A percentile compares a stretch with the other conserved stretches of the same genome.
phyloP scores from a whole-genome alignment of 2,113 vertebrate species.

The Eretmochelys imbricata region DNA sequence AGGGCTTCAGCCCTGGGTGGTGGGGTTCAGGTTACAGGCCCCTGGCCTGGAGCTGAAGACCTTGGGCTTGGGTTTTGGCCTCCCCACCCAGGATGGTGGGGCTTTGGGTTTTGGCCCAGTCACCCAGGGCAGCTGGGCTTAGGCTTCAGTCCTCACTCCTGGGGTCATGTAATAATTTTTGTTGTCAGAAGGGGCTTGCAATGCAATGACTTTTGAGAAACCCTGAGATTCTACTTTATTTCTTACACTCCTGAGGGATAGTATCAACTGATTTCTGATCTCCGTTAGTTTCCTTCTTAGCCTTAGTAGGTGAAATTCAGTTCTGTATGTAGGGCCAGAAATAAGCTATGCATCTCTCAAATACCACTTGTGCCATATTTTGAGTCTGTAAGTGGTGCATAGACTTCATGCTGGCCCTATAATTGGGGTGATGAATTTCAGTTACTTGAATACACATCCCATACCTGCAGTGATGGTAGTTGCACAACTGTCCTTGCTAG shows the following conservation, averaged over 20 bases:
- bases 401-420: background rate
- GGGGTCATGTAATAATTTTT: too few species aligned
- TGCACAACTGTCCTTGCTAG: background rate
- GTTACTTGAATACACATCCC: slow-evolving; percentile 11
- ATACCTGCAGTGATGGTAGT: background rate
- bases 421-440: slow-evolving; percentile 24
- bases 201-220: too few species aligned
- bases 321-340: slow-evolving; percentile 16
- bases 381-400: slow-evolving; percentile 24
- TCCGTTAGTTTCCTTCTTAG: background rate
- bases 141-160: too few species aligned
- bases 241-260: background rate
- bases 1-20: too few species aligned
- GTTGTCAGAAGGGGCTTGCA: too few species aligned
- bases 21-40: too few species aligned
- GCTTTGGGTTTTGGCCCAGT: too few species aligned
- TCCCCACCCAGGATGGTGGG: too few species aligned
- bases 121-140: too few species aligned
- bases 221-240: background rate
- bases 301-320: background rate
- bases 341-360: slow-evolving; percentile 25
- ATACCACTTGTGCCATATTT: background rate
- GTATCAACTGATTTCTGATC: background rate
- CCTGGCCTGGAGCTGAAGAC: too few species aligned
- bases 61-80: too few species aligned